Evolutionary conservation across 1,140 invertebrate genomes (phyloP).

Genomic region (Scaptodrosophila lebanonensis): DNA sequence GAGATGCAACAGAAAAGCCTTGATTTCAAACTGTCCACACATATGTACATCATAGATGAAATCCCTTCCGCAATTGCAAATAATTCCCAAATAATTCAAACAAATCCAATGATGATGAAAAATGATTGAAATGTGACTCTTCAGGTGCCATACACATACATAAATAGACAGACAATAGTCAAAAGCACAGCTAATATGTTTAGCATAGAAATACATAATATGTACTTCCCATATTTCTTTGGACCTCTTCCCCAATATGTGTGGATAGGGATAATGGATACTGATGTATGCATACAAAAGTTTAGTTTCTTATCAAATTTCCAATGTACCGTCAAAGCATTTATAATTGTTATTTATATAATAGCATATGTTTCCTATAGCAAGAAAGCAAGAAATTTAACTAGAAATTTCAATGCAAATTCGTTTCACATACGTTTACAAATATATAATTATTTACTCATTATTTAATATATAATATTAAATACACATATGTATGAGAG

Average conservation of each 20-base stretch:
- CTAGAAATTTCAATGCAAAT: background rate
- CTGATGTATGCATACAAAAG: conserved; percentile 45
- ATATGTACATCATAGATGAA: conserved; percentile 16
- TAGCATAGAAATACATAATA: no score
- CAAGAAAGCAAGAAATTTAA: conserved; percentile 21
- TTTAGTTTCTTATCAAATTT: conserved; percentile 64
- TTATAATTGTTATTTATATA: conserved; percentile 70
- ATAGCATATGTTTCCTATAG: conserved; percentile 50
- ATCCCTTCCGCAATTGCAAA: background rate
- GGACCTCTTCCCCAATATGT: conserved; percentile 1
- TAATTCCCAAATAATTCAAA: conserved; percentile 7
- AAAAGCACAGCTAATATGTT: conserved; percentile 26
- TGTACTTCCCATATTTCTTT: no score
- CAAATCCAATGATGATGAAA: conserved; percentile 5
- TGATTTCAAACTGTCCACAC: conserved; percentile 36
- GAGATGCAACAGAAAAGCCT: conserved; percentile 22
- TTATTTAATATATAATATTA: conserved; percentile 44
- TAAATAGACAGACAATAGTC: conserved; percentile 51
- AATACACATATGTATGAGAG: conserved; percentile 12
- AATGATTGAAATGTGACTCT: conserved; percentile 57
- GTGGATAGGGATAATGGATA: conserved; percentile 18
- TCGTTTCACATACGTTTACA: conserved; percentile 15
- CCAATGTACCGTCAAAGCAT: conserved; percentile 74
- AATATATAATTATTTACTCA: conserved; percentile 47
- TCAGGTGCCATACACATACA: conserved; percentile 67